These are phyloP conservation scores for Myotis myotis DNA, from an alignment of 2,797 vertebrate genomes.

Conservation along the genomic window DNA sequence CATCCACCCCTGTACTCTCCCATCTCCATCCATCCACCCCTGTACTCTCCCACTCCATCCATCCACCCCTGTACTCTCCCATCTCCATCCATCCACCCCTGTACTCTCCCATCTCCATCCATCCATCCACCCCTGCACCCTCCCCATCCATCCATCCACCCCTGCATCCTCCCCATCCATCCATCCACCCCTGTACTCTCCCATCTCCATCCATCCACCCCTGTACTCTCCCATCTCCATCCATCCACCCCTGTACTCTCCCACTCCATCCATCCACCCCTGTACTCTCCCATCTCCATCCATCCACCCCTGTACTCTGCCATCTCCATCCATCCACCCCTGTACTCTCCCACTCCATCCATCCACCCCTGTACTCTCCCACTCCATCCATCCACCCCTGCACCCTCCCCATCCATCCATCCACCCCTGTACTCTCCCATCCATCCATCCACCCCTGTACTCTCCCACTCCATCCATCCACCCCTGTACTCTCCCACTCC, in stretches of 20 bases:
- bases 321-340: not conserved
- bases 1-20: not conserved
- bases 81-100: rapidly evolving
- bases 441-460: rapidly evolving
- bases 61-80: too few relatives aligned
- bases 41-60: too few relatives aligned
- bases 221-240: too few relatives aligned
- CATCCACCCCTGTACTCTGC: too few relatives aligned
- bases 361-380: rapidly evolving
- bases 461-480: not conserved
- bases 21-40: not conserved
- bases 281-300: too few relatives aligned
- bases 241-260: not conserved
- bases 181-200: not conserved
- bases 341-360: not conserved
- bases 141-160: not conserved
- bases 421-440: too few relatives aligned
- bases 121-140: too few relatives aligned
- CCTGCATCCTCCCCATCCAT: not conserved
- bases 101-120: not conserved
- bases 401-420: too few relatives aligned
- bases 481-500: too few relatives aligned
- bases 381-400: not conserved
- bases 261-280: too few relatives aligned
- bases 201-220: not conserved